phyloP scores from a whole-genome alignment of 2,797 vertebrate genomes.

The Xenentodon cancila region DNA sequence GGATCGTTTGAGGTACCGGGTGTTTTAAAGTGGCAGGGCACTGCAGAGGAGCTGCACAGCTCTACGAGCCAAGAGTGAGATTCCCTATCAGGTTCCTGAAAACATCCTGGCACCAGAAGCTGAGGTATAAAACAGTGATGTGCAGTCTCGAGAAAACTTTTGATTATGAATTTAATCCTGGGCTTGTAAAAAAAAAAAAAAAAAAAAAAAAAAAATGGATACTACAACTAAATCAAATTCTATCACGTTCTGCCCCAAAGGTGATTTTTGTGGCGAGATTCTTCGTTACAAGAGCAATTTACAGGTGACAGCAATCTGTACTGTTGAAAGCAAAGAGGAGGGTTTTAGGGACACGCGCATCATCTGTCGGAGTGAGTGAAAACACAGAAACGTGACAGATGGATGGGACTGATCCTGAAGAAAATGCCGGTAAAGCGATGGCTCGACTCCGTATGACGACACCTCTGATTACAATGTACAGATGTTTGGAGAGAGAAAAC shows the following conservation, averaged over 20 bases:
- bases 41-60: slow-evolving; percentile 52
- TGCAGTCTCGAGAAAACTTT: slow-evolving; percentile 16
- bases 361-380: too few species aligned
- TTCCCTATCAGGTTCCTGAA: slow-evolving; percentile 9
- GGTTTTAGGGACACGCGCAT: too few species aligned
- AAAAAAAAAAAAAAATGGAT: too few species aligned
- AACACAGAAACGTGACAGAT: too few species aligned
- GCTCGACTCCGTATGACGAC: slow-evolving; percentile 19
- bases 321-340: slow-evolving; percentile 10
- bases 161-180: too few species aligned
- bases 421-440: slow-evolving; percentile 4
- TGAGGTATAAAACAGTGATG: slow-evolving; percentile 14
- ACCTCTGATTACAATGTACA: not conserved
- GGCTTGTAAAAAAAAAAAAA: too few species aligned
- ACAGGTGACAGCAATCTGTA: slow-evolving; percentile 27
- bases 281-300: slow-evolving; percentile 5
- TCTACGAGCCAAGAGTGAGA: slow-evolving; percentile 26
- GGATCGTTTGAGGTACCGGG: slow-evolving; percentile 68
- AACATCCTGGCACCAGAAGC: slow-evolving; percentile 47
- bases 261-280: too few species aligned
- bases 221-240: too few species aligned
- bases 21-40: slow-evolving; percentile 67
- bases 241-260: too few species aligned
- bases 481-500: too few species aligned
- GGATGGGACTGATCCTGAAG: too few species aligned